A percentile compares a stretch with the other conserved stretches of the same genome.
These are phyloP conservation scores for Hypomecis atomaria DNA, from an alignment of 2,888 invertebrate species.

Conservation along the genomic window DNA sequence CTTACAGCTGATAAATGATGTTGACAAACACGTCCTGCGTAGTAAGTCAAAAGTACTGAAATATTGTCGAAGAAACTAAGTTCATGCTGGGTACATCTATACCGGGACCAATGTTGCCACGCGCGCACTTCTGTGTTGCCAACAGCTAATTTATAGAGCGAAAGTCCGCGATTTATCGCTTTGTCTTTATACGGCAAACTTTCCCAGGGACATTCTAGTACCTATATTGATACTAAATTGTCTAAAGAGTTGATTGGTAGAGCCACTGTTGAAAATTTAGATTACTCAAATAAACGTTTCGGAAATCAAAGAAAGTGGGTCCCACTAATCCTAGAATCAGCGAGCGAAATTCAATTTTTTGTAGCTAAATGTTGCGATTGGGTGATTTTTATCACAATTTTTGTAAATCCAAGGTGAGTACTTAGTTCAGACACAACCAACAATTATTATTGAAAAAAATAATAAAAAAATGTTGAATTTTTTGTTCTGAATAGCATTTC, in stretches of 20 bases:
- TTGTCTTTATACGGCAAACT: slow-evolving; percentile 44
- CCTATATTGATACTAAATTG: background rate
- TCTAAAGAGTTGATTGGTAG: background rate
- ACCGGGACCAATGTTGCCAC: slow-evolving; percentile 26
- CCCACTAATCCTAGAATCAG: no score
- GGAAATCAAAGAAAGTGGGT: no score
- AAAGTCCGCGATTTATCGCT: slow-evolving; percentile 40
- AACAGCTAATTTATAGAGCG: slow-evolving; percentile 41
- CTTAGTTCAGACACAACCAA: no score
- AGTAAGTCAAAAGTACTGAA: background rate
- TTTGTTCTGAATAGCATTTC: no score
- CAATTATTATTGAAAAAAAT: no score
- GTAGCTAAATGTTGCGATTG: no score
- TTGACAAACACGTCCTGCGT: background rate
- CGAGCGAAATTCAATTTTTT: no score
- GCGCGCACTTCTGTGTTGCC: slow-evolving; percentile 35
- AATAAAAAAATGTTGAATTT: no score
- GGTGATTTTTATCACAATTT: no score
- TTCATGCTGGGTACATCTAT: background rate
- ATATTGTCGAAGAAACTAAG: background rate
- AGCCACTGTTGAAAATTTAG: background rate
- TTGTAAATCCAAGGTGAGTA: no score
- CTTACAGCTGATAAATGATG: no score
- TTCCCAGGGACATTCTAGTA: slow-evolving; percentile 35
- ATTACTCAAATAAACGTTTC: no score